These are phyloP conservation scores for Heterohyrax brucei DNA, from an alignment of 2,797 vertebrate genomes.

Conservation along the genomic window DNA sequence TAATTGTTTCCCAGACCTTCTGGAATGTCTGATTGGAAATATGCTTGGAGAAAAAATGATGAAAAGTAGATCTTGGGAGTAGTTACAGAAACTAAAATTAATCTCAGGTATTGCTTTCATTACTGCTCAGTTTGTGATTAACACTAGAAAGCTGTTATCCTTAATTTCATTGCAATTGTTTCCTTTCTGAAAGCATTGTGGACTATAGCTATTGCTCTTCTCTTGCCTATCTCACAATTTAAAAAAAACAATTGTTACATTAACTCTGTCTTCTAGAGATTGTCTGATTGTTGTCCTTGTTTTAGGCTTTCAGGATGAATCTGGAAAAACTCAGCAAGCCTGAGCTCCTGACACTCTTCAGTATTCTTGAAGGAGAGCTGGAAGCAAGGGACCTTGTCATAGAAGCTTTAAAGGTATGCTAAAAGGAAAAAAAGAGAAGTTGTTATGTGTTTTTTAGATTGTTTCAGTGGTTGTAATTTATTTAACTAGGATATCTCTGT, in stretches of 20 bases:
- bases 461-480: slow-evolving; percentile 48
- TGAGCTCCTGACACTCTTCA: slow-evolving; percentile 98
- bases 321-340: slow-evolving; percentile 98
- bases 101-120: slow-evolving; percentile 62
- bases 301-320: slow-evolving; percentile 97
- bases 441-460: not conserved
- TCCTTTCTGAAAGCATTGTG: not conserved
- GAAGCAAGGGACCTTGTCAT: slow-evolving; percentile 99
- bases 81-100: slow-evolving; percentile 57
- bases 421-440: not conserved
- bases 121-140: slow-evolving; percentile 38
- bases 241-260: not conserved
- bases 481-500: not conserved
- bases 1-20: not conserved
- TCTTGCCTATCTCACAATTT: not conserved
- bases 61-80: slow-evolving; percentile 71
- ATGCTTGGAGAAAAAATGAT: slow-evolving; percentile 68
- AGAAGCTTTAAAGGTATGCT: slow-evolving; percentile 97
- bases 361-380: slow-evolving; percentile 98
- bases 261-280: slow-evolving; percentile 64
- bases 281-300: slow-evolving; percentile 76
- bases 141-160: slow-evolving; percentile 46
- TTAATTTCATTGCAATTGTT: slow-evolving; percentile 25
- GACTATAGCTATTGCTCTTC: not conserved
- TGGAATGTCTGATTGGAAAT: slow-evolving; percentile 44